These are phyloP conservation scores for Trichopria drosophilae DNA, from an alignment of 2,888 invertebrate species.

Conservation along the genomic window DNA sequence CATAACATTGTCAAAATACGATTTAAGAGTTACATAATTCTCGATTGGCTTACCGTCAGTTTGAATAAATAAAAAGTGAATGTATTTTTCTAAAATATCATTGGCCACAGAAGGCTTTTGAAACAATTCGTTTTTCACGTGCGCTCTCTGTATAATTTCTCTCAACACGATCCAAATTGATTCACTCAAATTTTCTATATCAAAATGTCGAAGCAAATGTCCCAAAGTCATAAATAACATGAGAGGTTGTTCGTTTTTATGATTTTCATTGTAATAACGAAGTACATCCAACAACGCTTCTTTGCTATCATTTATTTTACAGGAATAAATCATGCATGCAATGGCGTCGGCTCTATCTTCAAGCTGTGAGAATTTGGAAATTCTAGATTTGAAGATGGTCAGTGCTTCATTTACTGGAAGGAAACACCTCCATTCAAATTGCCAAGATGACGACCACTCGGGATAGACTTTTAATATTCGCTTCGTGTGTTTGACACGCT, in stretches of 20 bases:
- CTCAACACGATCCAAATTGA: slow-evolving; percentile 45
- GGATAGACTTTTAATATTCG: slow-evolving; percentile 32
- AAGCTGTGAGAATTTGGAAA: slow-evolving; percentile 29
- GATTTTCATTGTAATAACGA: slow-evolving; percentile 42
- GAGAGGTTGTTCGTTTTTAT: slow-evolving; percentile 46
- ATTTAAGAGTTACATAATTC: slow-evolving; percentile 15
- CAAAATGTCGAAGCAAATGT: slow-evolving; percentile 26
- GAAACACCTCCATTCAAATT: slow-evolving; percentile 41
- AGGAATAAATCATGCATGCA: slow-evolving; percentile 45
- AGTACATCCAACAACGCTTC: slow-evolving; percentile 42
- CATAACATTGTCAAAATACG: slow-evolving; percentile 21
- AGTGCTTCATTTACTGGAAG: slow-evolving; percentile 39
- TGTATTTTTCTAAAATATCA: slow-evolving; percentile 22
- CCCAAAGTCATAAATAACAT: slow-evolving; percentile 28
- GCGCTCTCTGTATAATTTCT: slow-evolving; percentile 37
- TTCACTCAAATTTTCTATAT: slow-evolving; percentile 35
- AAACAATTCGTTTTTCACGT: slow-evolving; percentile 28
- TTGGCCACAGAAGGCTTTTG: background rate
- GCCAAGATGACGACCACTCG: background rate
- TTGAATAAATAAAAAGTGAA: slow-evolving; percentile 35
- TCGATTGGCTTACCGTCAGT: slow-evolving; percentile 31
- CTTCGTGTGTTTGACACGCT: slow-evolving; percentile 40
- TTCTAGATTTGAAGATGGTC: slow-evolving; percentile 36
- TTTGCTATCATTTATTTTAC: slow-evolving; percentile 48
- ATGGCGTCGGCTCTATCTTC: slow-evolving; percentile 34